These are phyloP conservation scores for Casuarius casuarius DNA, from an alignment of 2,113 vertebrate species.

Conservation along the genomic window DNA sequence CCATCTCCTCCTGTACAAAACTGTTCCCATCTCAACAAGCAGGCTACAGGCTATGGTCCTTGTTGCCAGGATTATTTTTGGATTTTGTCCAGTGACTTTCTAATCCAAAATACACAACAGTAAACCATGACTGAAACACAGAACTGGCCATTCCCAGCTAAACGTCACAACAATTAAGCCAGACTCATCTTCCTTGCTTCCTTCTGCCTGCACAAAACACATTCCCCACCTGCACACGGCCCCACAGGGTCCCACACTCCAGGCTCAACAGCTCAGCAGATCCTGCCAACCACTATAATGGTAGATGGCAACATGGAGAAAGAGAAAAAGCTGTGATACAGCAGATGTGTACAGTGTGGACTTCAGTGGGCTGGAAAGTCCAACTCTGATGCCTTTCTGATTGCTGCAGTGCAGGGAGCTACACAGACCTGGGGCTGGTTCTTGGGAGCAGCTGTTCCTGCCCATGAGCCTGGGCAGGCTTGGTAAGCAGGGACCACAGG, in stretches of 20 bases:
- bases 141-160: background rate
- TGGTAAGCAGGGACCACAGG: no score
- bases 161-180: background rate
- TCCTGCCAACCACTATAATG: fast-evolving
- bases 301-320: background rate
- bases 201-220: background rate
- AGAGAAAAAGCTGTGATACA: background rate
- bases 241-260: fast-evolving
- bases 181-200: background rate
- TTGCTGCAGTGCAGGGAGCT: no score
- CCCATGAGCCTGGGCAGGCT: no score
- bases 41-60: fast-evolving
- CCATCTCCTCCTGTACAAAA: background rate
- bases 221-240: fast-evolving
- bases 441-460: no score
- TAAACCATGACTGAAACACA: background rate
- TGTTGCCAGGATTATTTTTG: background rate
- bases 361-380: no score
- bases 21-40: background rate
- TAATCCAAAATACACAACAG: background rate
- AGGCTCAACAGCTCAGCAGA: background rate
- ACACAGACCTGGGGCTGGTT: no score
- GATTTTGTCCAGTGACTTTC: background rate
- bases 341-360: fast-evolving
- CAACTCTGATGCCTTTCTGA: no score